Percentiles rank a stretch among this genome's conserved stretches.
phyloP scores from a whole-genome alignment of 2,888 invertebrate species.

The Hirtodrosophila confusa region DNA sequence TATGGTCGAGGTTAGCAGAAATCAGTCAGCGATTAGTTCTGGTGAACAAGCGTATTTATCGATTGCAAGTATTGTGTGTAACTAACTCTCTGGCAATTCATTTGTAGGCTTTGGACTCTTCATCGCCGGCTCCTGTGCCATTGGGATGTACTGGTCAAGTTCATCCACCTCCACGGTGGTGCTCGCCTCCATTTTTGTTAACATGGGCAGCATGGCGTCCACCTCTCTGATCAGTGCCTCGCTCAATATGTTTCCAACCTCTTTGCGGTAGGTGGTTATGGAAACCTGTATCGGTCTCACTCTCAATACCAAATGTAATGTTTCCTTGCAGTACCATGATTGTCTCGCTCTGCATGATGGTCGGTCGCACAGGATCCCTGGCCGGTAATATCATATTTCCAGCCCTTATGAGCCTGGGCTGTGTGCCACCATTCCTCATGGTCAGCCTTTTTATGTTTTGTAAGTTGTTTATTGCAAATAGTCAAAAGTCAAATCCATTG shows the following conservation, averaged over 20 bases:
- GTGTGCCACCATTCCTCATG: slow-evolving; percentile 89
- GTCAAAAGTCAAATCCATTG: too few relatives aligned
- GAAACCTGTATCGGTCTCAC: too few relatives aligned
- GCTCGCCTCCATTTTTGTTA: slow-evolving; percentile 86
- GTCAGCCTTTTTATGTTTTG: slow-evolving; percentile 87
- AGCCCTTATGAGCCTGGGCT: slow-evolving; percentile 87
- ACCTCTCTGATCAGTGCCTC: slow-evolving; percentile 78
- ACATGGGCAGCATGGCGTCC: slow-evolving; percentile 73
- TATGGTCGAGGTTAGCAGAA: too few relatives aligned
- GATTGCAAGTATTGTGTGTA: too few relatives aligned
- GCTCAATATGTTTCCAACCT: slow-evolving; percentile 81
- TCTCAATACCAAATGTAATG: not conserved
- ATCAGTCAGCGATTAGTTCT: too few relatives aligned
- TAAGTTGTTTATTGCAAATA: slow-evolving; percentile 79
- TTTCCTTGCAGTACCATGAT: slow-evolving; percentile 88
- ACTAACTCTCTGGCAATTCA: not conserved
- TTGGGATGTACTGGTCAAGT: slow-evolving; percentile 86
- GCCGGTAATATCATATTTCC: slow-evolving; percentile 90
- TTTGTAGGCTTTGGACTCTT: slow-evolving; percentile 82
- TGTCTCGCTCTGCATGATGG: slow-evolving; percentile 89
- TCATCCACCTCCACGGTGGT: slow-evolving; percentile 85
- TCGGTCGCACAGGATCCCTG: slow-evolving; percentile 88
- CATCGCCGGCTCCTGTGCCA: slow-evolving; percentile 84
- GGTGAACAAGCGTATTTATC: too few relatives aligned
- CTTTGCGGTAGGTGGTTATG: slow-evolving; percentile 69